Evolutionary conservation across 1,140 invertebrate genomes (phyloP).

Genomic region (Scylla paramamosain): DNA sequence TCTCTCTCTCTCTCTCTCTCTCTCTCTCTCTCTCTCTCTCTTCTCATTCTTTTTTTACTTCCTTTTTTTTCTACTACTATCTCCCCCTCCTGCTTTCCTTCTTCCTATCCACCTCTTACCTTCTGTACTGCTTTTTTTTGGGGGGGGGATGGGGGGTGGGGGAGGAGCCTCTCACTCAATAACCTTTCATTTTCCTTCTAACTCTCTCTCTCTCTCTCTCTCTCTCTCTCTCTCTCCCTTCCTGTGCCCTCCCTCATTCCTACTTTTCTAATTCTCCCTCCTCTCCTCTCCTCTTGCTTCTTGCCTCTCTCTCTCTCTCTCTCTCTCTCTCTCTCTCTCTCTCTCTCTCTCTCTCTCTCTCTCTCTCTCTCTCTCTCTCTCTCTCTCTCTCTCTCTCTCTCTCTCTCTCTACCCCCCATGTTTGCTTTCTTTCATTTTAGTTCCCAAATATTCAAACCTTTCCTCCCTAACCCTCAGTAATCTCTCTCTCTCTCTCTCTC

Average conservation of each 20-base stretch:
- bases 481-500: background rate
- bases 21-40: background rate
- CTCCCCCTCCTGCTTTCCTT: background rate
- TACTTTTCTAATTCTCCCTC: background rate
- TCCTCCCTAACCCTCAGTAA: conserved; percentile 5
- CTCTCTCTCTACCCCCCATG: background rate
- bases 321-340: background rate
- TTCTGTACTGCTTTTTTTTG: background rate
- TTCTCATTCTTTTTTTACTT: background rate
- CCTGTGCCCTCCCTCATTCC: background rate
- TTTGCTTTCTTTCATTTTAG: background rate
- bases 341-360: background rate
- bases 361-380: conserved; percentile 5
- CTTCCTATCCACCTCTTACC: conserved; percentile 29
- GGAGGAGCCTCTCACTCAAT: too few species aligned
- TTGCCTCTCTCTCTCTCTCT: background rate
- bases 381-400: background rate
- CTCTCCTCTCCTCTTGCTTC: background rate
- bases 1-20: background rate
- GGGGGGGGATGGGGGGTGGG: too few species aligned
- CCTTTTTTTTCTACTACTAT: too few species aligned
- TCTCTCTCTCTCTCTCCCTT: background rate
- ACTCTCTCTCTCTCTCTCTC: background rate
- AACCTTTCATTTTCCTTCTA: background rate
- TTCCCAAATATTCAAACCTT: background rate